These are phyloP conservation scores for Diplazon laetatorius DNA, from an alignment of 2,888 invertebrate species.

Conservation along the genomic window DNA sequence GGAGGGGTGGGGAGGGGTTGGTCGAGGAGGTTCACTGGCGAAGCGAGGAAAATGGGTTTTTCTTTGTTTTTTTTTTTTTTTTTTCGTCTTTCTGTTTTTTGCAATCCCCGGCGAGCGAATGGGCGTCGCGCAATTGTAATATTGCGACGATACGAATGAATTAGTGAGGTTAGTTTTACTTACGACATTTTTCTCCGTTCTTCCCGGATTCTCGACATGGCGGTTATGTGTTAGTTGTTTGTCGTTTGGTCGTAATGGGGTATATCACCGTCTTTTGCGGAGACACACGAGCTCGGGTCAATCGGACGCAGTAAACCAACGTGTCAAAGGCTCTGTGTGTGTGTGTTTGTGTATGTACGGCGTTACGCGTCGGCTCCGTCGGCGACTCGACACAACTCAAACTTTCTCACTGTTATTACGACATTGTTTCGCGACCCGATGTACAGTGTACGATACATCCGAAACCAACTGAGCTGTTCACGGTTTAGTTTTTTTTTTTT, in stretches of 20 bases:
- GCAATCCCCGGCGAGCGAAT: neutral
- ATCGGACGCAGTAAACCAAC: constrained; percentile 20
- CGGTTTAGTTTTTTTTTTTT: too few species aligned
- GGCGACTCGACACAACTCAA: neutral
- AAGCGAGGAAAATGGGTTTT: constrained; percentile 19
- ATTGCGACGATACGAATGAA: neutral
- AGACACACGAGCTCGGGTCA: neutral
- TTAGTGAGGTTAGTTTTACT: constrained; percentile 70
- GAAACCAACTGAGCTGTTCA: constrained; percentile 17
- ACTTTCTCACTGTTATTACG: neutral
- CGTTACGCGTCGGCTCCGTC: neutral
- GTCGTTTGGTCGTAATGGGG: constrained; percentile 34
- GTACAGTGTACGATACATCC: neutral
- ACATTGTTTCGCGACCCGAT: constrained; percentile 3
- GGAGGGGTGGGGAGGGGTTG: neutral
- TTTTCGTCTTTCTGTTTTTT: constrained; percentile 27
- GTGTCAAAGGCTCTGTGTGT: constrained; percentile 37
- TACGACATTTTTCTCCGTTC: constrained; percentile 82
- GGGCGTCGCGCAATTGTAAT: constrained; percentile 16
- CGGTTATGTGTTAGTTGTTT: constrained; percentile 53
- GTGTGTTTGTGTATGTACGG: too few species aligned
- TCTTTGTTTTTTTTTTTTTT: constrained; percentile 2
- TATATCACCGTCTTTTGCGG: constrained; percentile 17
- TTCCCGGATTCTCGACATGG: constrained; percentile 68
- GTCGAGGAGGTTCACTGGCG: constrained; percentile 29